Base-by-base conservation (phyloP, 2,888 invertebrate species). In the Autographa pulchrina region DNA sequence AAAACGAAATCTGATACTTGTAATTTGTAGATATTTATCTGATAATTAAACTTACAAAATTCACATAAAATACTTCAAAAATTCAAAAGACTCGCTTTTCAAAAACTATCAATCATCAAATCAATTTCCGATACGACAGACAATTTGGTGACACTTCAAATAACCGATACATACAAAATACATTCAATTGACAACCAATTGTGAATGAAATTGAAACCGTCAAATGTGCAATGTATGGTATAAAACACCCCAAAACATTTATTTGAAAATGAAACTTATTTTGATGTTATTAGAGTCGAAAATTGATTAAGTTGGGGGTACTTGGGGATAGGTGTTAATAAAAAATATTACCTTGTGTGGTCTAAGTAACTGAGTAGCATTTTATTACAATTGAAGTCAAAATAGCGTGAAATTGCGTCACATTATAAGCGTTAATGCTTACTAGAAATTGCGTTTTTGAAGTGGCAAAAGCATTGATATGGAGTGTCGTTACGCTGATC, bases 371-470 rank as follows among this genome's bases (percentile, higher is more conserved):
- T 74, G 86, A 88, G 93, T 92, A 93, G 93, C 92, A 73, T 85
- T 78, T 79, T 79, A 84, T 84, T 82, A 83, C 86, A 90, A 91
- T 89, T 85, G 87, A 85, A 91, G 78, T 92, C 91, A 93, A 93
- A 89, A 92, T 80, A 72, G 90, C 95, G 90, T 95, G 91, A 94
- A 95, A 95, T 96, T 94, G 90, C 92, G 93, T 94, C 94, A 94
- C 91, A 85, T 92, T 91, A 87, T 86, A 73, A 73, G 71, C 62
- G 70, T 76, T 78, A 83, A 77, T 83, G 85, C 78, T 82, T 69
- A 76, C 7, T 14, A 89, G 87, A 65, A 80, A 84, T 84, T 84
- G 79, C 79, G 83, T 84, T 85, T 82, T 84, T 90, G 88, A 89
- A 91, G 92, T 92, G 90, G 86, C 88, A 86, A 91, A 85, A 69